Evolutionary conservation across 2,113 vertebrate genomes (phyloP).

Genomic region (Lepus europaeus): DNA sequence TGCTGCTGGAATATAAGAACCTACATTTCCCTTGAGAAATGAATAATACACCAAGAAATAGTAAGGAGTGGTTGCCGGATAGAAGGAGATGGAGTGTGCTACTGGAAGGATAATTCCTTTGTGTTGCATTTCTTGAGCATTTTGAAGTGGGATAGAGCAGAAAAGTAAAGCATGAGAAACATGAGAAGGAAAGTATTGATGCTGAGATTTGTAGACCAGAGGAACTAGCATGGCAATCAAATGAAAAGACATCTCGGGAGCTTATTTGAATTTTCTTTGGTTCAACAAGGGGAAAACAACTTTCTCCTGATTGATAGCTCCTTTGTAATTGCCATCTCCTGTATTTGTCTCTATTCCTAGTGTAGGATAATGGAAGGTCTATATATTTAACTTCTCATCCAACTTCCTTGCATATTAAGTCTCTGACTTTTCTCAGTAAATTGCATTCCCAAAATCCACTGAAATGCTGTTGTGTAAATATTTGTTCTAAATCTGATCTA

Average conservation of each 20-base stretch:
- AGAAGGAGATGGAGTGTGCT: slow-evolving; percentile 2
- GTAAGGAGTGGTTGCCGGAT: background rate
- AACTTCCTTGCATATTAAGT: slow-evolving; percentile 32
- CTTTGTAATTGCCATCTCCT: background rate
- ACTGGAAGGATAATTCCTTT: background rate
- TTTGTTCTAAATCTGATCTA: slow-evolving; percentile 37
- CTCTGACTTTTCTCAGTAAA: background rate
- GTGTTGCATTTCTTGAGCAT: slow-evolving; percentile 16
- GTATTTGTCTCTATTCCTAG: background rate
- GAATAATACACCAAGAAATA: slow-evolving; percentile 49
- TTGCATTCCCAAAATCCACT: background rate
- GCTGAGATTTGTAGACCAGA: background rate
- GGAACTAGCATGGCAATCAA: background rate
- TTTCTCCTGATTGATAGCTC: background rate
- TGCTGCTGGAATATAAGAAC: background rate
- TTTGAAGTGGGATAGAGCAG: slow-evolving; percentile 9
- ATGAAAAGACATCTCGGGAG: background rate
- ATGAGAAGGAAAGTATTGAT: background rate
- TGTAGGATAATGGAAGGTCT: background rate
- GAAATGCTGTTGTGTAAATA: background rate
- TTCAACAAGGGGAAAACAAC: slow-evolving; percentile 6
- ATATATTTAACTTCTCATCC: background rate
- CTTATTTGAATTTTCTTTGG: slow-evolving; percentile 17
- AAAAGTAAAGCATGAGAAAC: background rate
- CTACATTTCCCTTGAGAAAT: slow-evolving; percentile 18